phyloP scores from a whole-genome alignment of 2,888 invertebrate genomes.

The Leptopilina drosophilae region DNA sequence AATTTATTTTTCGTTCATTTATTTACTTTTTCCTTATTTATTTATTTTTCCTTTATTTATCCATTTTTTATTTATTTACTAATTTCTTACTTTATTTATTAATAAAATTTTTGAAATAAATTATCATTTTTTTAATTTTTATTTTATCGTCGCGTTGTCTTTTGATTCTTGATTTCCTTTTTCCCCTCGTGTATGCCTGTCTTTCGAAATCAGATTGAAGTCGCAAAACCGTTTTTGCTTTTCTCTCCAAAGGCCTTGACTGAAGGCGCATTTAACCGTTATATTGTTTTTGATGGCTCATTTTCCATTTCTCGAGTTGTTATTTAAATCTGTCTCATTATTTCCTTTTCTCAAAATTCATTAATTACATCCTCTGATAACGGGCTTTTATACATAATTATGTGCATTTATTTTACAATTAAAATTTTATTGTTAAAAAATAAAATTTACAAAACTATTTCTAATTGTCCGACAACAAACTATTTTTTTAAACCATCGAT shows the following conservation, averaged over 20 bases:
- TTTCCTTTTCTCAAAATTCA: background rate
- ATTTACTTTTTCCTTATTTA: too few species aligned
- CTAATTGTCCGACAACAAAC: too few species aligned
- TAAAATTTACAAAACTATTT: too few species aligned
- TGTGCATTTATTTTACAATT: too few species aligned
- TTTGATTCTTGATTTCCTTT: background rate
- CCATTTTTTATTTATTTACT: too few species aligned
- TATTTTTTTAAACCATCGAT: too few species aligned
- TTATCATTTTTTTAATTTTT: too few species aligned
- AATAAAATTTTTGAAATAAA: background rate
- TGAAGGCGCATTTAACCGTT: conserved; percentile 53
- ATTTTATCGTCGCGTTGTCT: background rate
- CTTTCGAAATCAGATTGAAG: conserved; percentile 30
- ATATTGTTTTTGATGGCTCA: conserved; percentile 72
- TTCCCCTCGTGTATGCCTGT: conserved; percentile 12
- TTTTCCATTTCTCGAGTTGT: conserved; percentile 68
- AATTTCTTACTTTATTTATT: too few species aligned
- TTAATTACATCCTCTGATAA: background rate
- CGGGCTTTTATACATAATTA: too few species aligned
- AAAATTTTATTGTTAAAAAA: too few species aligned
- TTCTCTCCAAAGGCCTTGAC: background rate
- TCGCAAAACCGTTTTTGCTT: conserved; percentile 19
- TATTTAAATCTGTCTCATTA: conserved; percentile 63
- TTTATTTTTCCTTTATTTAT: too few species aligned
- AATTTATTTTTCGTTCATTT: too few species aligned